These are phyloP conservation scores for Brevipalpus yothersi DNA, from an alignment of 1,140 invertebrate genomes.

Conservation along the genomic window DNA sequence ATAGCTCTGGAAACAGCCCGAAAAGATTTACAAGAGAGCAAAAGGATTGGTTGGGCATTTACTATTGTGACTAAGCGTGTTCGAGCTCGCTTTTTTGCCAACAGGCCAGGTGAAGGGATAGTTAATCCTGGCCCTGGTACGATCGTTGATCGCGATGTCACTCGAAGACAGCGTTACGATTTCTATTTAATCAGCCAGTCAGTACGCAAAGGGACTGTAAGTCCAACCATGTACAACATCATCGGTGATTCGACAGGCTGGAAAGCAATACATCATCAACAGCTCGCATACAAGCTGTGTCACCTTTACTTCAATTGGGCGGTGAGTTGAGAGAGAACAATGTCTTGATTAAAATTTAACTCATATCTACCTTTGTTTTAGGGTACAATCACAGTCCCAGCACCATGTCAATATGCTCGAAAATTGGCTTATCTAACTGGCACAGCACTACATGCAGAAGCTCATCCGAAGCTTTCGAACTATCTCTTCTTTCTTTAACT, in stretches of 20 bases:
- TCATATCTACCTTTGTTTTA: constrained; percentile 9
- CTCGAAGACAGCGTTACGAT: constrained; percentile 49
- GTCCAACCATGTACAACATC: constrained; percentile 54
- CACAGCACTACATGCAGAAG: constrained; percentile 34
- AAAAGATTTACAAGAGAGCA: neutral
- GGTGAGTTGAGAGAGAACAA: constrained; percentile 7
- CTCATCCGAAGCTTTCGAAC: constrained; percentile 20
- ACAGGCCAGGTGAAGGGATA: constrained; percentile 6
- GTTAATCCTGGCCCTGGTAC: constrained; percentile 59
- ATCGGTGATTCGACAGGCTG: constrained; percentile 35
- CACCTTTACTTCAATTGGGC: constrained; percentile 63
- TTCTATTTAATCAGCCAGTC: constrained; percentile 54
- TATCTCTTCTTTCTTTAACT: constrained; percentile 22
- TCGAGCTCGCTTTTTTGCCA: constrained; percentile 25
- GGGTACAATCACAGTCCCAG: constrained; percentile 53
- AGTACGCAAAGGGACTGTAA: constrained; percentile 42
- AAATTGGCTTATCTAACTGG: constrained; percentile 56
- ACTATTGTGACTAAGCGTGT: constrained; percentile 30
- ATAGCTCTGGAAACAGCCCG: neutral
- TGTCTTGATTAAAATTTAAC: neutral
- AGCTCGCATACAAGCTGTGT: constrained; percentile 47
- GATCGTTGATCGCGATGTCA: constrained; percentile 62
- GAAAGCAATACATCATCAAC: constrained; percentile 37
- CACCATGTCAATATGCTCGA: constrained; percentile 62
- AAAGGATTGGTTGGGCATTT: neutral